Conservation (phyloP, 2,888 invertebrate species). For the Drosophila anceps region DNA sequence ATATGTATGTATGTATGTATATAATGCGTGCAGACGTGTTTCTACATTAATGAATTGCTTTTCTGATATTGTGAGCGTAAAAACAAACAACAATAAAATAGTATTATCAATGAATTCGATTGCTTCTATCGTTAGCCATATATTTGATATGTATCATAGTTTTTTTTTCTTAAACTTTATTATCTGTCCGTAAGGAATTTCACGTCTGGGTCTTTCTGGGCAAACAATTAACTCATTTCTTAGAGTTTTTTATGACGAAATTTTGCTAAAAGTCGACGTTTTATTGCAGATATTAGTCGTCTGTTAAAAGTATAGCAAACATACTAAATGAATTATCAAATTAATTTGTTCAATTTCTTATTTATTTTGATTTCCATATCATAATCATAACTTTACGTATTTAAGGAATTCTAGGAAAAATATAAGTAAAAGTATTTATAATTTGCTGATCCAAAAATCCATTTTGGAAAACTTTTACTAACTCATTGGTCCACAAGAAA, state of each 20-base stretch:
- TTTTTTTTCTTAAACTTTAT: not conserved
- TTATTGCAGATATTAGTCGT: not conserved
- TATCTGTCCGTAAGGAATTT: not conserved
- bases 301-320: not conserved
- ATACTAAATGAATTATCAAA: not conserved
- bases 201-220: not conserved
- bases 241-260: not conserved
- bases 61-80: constrained; percentile 4
- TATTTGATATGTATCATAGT: not conserved
- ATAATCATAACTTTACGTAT: too few species aligned
- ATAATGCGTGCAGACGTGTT: not conserved
- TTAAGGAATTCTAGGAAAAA: too few species aligned
- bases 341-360: not conserved
- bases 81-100: not conserved
- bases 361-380: not conserved
- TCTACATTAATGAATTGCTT: constrained; percentile 3
- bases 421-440: not conserved
- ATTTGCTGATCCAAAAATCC: not conserved
- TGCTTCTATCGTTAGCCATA: not conserved
- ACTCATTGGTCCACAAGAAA: not conserved
- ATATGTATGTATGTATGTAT: not conserved
- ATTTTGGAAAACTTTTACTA: not conserved
- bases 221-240: not conserved
- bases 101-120: constrained; percentile 10
- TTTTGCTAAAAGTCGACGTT: not conserved